These are phyloP conservation scores for Pelusios castaneus DNA, from an alignment of 2,113 vertebrate genomes.

Conservation along the genomic window DNA sequence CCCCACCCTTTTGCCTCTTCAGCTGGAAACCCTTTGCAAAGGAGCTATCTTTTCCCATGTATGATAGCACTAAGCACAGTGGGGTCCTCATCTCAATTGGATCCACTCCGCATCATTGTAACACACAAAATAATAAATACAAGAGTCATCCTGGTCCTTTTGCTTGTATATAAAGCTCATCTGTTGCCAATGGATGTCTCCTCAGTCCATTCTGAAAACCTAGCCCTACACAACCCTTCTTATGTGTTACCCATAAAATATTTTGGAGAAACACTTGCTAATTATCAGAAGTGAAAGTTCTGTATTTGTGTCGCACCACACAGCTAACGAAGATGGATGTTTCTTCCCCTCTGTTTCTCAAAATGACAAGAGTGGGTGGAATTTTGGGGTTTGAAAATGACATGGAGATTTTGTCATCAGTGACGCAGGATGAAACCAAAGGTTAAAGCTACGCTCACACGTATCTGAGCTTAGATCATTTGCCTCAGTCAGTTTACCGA, in stretches of 20 bases:
- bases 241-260: accelerated
- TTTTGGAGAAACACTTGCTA: background rate
- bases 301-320: background rate
- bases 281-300: background rate
- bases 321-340: background rate
- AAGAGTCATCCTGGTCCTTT: background rate
- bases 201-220: background rate
- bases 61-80: background rate
- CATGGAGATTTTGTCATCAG: background rate
- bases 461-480: background rate
- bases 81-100: background rate
- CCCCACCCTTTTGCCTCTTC: background rate
- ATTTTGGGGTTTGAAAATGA: background rate
- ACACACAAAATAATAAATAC: accelerated
- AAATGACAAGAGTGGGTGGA: background rate
- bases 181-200: accelerated
- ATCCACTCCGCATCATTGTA: accelerated
- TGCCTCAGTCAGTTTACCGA: background rate
- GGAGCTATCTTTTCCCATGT: background rate
- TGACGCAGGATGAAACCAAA: background rate
- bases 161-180: background rate
- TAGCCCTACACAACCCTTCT: background rate
- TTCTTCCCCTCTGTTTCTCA: background rate
- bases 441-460: background rate
- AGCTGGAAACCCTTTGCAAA: background rate